Evolutionary conservation across 1,140 invertebrate species (phyloP), one percentile per base, ranked within the genome.

Genomic region (Penaeus chinensis): DNA sequence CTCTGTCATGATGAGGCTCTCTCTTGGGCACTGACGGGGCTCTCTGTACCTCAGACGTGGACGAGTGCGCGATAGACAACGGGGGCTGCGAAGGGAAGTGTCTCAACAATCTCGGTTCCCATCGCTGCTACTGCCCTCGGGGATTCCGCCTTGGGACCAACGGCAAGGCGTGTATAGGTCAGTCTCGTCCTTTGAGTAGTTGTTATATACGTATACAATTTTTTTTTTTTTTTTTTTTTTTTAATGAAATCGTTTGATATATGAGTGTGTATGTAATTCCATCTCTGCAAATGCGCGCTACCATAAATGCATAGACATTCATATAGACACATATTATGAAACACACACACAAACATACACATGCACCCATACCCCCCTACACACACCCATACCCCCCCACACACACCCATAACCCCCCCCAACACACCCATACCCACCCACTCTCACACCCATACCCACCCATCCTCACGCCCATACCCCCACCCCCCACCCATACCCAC

Each of bases 111-210:
- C 93, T 90, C 32, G 90, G 89, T 47, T 89, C 89, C 18, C 92
- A 91, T 85, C 80, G 77, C 19, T 92, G 92, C 78, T 42, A 80
- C 16, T 92, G 92, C 90, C 92, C 93, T 89, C 91, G 92, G 7
- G 94, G 93, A 60, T 93, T 92, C 90, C 90, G 92, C 19, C 91
- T 94, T 71, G 91, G 91, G n/a, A 90, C 90, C 37, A 93, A 94
- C 90, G 91, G 92, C 85, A 91, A 95, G 94, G 92, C 95, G 92
- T 92, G 96, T 95, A 80, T 95, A 94, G 94, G 95, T 95, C 89
- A 91, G 88, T 91, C 22, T 13, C 20, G n/a, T 27, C 5, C 19
- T 93, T 19, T 78, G 20, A 13, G 27, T 78, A 13, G 0, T 54
- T 13, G 20, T 24, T 61, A 60, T 7, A 24, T 7, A 16, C 4